Conservation (phyloP, 2,113 vertebrate genomes). For the Phoenicopterus ruber region DNA sequence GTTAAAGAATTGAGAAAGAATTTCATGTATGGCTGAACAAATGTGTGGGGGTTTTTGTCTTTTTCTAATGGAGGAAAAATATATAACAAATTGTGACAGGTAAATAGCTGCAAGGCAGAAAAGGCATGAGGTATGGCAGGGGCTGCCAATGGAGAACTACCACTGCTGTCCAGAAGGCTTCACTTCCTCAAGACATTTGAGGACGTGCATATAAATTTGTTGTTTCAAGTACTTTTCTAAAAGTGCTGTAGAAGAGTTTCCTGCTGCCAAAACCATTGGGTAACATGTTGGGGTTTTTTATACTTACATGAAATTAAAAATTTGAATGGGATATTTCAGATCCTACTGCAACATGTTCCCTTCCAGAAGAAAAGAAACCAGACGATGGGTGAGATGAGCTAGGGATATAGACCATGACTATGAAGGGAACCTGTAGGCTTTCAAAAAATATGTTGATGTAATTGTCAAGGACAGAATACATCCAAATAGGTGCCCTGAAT, state of each 20-base stretch:
- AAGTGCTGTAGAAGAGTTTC: neutral
- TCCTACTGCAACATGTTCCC: neutral
- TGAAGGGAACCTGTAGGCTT: neutral
- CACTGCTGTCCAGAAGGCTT: neutral
- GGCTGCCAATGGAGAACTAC: neutral
- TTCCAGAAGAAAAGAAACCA: neutral
- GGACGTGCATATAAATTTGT: neutral
- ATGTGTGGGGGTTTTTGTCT: rapidly evolving
- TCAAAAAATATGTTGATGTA: neutral
- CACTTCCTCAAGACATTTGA: neutral
- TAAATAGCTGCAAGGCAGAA: neutral
- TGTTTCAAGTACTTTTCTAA: neutral
- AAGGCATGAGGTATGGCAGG: neutral
- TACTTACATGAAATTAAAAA: neutral
- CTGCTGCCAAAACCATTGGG: neutral
- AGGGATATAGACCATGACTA: neutral
- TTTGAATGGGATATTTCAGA: neutral
- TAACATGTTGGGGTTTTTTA: neutral
- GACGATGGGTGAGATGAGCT: neutral
- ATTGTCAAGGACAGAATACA: neutral
- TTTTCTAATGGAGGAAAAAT: neutral
- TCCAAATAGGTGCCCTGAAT: neutral
- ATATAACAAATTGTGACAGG: neutral
- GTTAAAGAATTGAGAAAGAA: neutral
- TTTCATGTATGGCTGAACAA: neutral